phyloP scores from a whole-genome alignment of 2,888 invertebrate genomes.

The Opisthograptis luteolata region DNA sequence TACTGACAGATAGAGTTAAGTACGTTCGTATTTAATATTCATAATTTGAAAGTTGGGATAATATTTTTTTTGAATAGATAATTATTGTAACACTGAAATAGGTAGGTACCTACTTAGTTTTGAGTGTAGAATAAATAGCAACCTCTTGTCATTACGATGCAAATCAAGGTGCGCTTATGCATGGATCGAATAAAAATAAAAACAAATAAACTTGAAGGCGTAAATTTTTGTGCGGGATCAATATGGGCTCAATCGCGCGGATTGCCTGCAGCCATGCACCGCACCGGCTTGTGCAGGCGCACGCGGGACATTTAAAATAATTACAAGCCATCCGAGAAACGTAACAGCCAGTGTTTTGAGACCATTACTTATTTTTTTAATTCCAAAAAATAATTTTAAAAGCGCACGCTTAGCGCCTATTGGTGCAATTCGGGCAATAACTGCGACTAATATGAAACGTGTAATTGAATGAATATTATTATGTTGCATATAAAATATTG shows the following conservation, averaged over 20 bases:
- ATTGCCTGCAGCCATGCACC: conserved; percentile 65
- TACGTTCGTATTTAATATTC: too few relatives aligned
- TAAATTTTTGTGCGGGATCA: conserved; percentile 59
- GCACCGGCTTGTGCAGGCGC: conserved; percentile 51
- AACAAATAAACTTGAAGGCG: conserved; percentile 29
- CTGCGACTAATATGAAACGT: conserved; percentile 62
- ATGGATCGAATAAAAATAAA: conserved; percentile 14
- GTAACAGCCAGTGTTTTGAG: conserved; percentile 83
- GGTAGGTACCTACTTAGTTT: too few relatives aligned
- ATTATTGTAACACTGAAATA: too few relatives aligned
- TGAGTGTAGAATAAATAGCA: too few relatives aligned
- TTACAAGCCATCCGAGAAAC: conserved; percentile 83
- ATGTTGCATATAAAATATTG: conserved; percentile 47
- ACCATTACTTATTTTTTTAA: conserved; percentile 84
- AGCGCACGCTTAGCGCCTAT: conserved; percentile 73
- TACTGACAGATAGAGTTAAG: too few relatives aligned
- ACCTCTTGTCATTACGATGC: too few relatives aligned
- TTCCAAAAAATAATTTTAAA: conserved; percentile 76
- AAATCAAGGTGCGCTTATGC: conserved; percentile 2
- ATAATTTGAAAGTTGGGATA: too few relatives aligned
- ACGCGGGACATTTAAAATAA: conserved; percentile 85
- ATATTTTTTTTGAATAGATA: too few relatives aligned
- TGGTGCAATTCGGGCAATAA: conserved; percentile 66
- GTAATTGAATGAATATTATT: conserved; percentile 57
- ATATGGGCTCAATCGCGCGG: conserved; percentile 76